phyloP scores from a whole-genome alignment of 2,888 invertebrate species.

The Elysia crispata region DNA sequence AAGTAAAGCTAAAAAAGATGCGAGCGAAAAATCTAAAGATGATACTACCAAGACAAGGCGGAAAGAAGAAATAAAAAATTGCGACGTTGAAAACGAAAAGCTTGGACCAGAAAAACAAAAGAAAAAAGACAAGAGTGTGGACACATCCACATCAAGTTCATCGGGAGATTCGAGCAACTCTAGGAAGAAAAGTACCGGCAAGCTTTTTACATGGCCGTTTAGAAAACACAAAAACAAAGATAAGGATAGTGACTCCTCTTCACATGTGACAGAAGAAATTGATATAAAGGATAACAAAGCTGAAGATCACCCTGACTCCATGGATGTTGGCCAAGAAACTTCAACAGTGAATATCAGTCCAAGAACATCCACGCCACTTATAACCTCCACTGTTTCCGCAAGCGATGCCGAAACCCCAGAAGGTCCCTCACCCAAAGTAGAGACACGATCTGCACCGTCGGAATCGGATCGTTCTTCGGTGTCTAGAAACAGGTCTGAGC shows the following conservation, averaged over 20 bases:
- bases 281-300: not conserved
- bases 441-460: not conserved
- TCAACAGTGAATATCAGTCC: not conserved
- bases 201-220: slow-evolving; percentile 14
- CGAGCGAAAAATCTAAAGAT: not conserved
- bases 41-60: not conserved
- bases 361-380: slow-evolving; percentile 26
- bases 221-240: slow-evolving; percentile 9
- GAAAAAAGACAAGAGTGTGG: not conserved
- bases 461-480: not conserved
- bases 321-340: not conserved
- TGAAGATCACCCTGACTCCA: not conserved
- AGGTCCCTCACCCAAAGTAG: not conserved
- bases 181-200: not conserved
- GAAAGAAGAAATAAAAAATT: not conserved
- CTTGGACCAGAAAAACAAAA: not conserved
- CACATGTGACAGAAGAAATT: too few species aligned
- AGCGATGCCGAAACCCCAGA: not conserved
- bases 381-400: not conserved
- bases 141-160: not conserved
- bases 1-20: not conserved
- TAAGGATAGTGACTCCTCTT: too few species aligned
- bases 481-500: not conserved
- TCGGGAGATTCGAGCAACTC: slow-evolving; percentile 20
- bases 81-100: not conserved